Evolutionary conservation across 2,113 vertebrate genomes (phyloP).

Genomic region (Rhombomys opimus): DNA sequence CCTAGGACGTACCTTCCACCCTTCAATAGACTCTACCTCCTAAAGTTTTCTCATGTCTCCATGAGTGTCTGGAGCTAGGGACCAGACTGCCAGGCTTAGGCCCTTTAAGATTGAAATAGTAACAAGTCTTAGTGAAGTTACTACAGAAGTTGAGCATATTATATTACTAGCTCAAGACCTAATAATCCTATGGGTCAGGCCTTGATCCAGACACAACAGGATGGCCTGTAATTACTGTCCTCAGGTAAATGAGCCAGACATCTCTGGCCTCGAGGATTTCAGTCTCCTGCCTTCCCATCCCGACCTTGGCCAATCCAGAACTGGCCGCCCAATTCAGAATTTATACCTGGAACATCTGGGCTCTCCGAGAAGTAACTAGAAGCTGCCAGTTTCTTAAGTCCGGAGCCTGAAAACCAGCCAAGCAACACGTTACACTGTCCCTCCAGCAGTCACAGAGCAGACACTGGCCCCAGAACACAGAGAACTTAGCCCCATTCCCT

Average conservation of each 20-base stretch:
- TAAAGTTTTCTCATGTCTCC: neutral
- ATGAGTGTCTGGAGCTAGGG: neutral
- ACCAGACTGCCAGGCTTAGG: neutral
- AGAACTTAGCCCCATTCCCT: neutral
- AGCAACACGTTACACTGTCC: neutral
- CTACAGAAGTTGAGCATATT: neutral
- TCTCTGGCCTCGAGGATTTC: neutral
- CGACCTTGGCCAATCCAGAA: too few species aligned
- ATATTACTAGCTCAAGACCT: neutral
- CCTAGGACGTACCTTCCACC: neutral
- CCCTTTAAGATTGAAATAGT: neutral
- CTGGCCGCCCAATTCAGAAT: neutral
- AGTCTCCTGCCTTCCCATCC: neutral
- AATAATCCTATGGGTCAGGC: conserved; percentile 1
- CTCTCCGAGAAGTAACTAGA: neutral
- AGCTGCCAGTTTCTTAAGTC: neutral
- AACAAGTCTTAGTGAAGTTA: neutral
- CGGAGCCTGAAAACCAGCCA: neutral
- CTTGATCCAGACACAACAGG: neutral
- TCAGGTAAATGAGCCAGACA: neutral
- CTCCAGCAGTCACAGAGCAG: neutral
- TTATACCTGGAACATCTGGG: neutral
- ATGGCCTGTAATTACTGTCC: neutral
- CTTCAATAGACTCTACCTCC: too few species aligned
- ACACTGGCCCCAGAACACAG: neutral